phyloP scores from a whole-genome alignment of 2,113 vertebrate genomes.

The Phaetusa simplex region DNA sequence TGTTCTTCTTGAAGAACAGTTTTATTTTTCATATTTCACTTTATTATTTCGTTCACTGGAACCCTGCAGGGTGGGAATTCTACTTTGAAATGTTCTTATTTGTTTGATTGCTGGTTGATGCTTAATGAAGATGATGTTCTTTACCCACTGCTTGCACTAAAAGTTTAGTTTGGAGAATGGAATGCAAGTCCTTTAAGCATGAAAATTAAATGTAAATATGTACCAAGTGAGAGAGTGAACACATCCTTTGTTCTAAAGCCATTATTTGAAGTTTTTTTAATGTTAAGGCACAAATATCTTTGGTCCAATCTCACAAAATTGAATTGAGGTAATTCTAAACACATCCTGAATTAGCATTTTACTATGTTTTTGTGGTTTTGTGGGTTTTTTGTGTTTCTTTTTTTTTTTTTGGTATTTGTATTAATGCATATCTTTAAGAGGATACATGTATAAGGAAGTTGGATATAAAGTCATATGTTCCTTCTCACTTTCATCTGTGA shows the following conservation, averaged over 20 bases:
- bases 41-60: conserved; percentile 77
- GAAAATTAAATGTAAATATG: conserved; percentile 68
- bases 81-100: conserved; percentile 74
- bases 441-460: not conserved
- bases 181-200: conserved; percentile 31
- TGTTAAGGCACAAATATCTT: conserved; percentile 16
- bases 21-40: conserved; percentile 73
- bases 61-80: conserved; percentile 66
- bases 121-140: conserved; percentile 70
- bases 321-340: not conserved
- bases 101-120: conserved; percentile 69
- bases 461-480: not conserved
- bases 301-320: not conserved
- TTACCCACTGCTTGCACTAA: conserved; percentile 44
- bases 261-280: not conserved
- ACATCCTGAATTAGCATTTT: not conserved
- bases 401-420: not conserved
- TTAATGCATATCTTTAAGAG: not conserved
- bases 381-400: not conserved
- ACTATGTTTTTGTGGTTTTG: not conserved
- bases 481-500: not conserved
- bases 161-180: conserved; percentile 26
- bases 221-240: not conserved
- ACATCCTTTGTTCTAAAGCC: not conserved
- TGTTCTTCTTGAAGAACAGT: conserved; percentile 73